These are phyloP conservation scores for Darevskia mixta DNA, from an alignment of 2,797 vertebrate species.

Conservation along the genomic window DNA sequence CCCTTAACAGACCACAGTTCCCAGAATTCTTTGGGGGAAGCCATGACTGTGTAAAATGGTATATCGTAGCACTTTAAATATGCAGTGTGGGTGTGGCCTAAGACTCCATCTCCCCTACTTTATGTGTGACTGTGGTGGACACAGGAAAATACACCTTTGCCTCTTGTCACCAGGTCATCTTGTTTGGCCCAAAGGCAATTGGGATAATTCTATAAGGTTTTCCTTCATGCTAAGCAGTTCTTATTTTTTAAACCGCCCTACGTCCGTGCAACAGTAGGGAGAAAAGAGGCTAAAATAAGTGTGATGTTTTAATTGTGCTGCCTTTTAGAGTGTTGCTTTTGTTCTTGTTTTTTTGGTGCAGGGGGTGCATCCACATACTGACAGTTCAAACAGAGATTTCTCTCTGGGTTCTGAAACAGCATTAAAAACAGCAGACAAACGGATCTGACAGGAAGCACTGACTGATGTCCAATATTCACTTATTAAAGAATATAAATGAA, in stretches of 20 bases:
- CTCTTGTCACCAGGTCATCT: neutral
- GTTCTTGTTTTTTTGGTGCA: neutral
- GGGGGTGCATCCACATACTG: slow-evolving; percentile 29
- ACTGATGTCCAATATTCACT: slow-evolving; percentile 58
- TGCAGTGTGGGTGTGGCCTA: too few relatives aligned
- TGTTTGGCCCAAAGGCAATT: slow-evolving; percentile 33
- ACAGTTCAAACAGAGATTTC: slow-evolving; percentile 73
- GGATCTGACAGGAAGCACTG: slow-evolving; percentile 67
- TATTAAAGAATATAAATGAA: slow-evolving; percentile 75
- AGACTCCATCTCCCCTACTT: neutral
- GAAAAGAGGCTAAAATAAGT: slow-evolving; percentile 43
- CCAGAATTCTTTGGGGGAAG: too few relatives aligned
- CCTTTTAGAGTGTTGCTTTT: slow-evolving; percentile 59
- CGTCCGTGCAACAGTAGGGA: slow-evolving; percentile 25
- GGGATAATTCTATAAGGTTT: slow-evolving; percentile 29
- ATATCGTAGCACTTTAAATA: too few relatives aligned
- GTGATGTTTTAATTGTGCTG: slow-evolving; percentile 61
- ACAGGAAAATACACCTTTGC: neutral
- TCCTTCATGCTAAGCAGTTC: slow-evolving; percentile 21
- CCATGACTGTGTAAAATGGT: too few relatives aligned
- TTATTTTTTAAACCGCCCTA: slow-evolving; percentile 37
- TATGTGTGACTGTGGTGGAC: neutral
- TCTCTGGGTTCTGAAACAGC: slow-evolving; percentile 61
- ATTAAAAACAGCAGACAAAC: slow-evolving; percentile 59
- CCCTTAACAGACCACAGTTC: too few relatives aligned